Conservation (phyloP, 2,888 invertebrate genomes). For the Apamea sordens region DNA sequence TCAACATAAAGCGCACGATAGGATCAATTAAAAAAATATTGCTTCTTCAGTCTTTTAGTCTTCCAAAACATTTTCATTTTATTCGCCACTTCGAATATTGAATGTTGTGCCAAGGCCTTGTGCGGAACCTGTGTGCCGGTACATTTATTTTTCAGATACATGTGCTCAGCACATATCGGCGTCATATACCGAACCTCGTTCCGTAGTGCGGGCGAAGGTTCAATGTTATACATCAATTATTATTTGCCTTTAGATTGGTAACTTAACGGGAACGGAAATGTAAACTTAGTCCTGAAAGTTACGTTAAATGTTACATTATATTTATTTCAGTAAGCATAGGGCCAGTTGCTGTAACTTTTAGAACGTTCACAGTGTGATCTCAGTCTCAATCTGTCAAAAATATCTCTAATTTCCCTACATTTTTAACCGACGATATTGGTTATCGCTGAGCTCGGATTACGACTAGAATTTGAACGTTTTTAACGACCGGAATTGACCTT, state of each 20-base stretch:
- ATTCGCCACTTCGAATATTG: constrained; percentile 32
- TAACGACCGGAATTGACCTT: background rate
- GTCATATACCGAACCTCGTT: constrained; percentile 3
- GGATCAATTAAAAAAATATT: constrained; percentile 11
- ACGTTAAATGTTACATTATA: background rate
- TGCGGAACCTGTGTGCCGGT: constrained; percentile 18
- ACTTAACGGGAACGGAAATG: constrained; percentile 6
- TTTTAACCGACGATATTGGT: background rate
- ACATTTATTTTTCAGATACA: constrained; percentile 50
- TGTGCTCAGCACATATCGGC: constrained; percentile 3
- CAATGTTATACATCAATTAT: constrained; percentile 29
- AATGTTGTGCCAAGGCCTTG: constrained; percentile 31
- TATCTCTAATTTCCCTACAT: background rate
- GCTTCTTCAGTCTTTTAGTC: background rate
- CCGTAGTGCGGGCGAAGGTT: constrained; percentile 19
- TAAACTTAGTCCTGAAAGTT: background rate
- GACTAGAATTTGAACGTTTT: background rate
- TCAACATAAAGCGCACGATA: background rate
- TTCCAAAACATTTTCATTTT: constrained; percentile 5
- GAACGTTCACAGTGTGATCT: background rate
- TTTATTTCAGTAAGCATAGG: background rate
- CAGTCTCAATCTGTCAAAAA: background rate
- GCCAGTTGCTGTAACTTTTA: background rate
- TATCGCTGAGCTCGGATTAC: background rate
- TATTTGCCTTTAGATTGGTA: background rate